Evolutionary conservation across 2,113 vertebrate species (phyloP).

Genomic region (Andinoacara biseriatus): DNA sequence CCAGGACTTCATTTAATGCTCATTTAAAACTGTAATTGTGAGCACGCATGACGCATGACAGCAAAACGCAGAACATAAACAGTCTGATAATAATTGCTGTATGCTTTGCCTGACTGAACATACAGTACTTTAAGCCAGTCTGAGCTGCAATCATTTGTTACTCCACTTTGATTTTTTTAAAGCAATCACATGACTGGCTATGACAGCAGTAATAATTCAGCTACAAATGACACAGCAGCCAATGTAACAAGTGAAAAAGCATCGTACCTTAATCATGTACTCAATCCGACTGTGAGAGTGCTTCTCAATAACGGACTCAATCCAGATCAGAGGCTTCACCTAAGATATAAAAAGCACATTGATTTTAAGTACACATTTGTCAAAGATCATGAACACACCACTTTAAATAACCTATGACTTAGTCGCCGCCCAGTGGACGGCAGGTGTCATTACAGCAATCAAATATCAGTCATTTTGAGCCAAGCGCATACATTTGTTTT

Average conservation of each 20-base stretch:
- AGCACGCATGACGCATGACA: not conserved
- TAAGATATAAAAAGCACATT: slow-evolving; percentile 54
- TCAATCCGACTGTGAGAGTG: slow-evolving; percentile 98
- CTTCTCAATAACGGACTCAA: slow-evolving; percentile 98
- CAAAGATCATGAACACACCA: not conserved
- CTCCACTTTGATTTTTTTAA: not conserved
- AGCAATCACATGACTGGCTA: not conserved
- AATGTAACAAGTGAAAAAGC: not conserved
- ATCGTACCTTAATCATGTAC: slow-evolving; percentile 96
- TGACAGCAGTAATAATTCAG: not conserved
- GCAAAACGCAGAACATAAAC: not conserved
- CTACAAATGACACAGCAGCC: not conserved
- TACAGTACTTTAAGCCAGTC: not conserved
- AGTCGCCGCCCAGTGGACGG: slow-evolving; percentile 55
- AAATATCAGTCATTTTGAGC: not conserved
- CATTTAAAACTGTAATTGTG: not conserved
- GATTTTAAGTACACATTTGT: not conserved
- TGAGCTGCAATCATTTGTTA: not conserved
- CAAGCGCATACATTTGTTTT: not conserved
- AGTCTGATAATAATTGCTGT: not conserved
- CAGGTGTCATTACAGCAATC: not conserved
- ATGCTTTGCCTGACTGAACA: not conserved
- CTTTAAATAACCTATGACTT: not conserved
- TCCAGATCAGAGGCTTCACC: slow-evolving; percentile 99
- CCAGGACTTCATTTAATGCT: not conserved